Base-by-base conservation (phyloP, 2,888 invertebrate species). In the Agrenia bidenticulata region DNA sequence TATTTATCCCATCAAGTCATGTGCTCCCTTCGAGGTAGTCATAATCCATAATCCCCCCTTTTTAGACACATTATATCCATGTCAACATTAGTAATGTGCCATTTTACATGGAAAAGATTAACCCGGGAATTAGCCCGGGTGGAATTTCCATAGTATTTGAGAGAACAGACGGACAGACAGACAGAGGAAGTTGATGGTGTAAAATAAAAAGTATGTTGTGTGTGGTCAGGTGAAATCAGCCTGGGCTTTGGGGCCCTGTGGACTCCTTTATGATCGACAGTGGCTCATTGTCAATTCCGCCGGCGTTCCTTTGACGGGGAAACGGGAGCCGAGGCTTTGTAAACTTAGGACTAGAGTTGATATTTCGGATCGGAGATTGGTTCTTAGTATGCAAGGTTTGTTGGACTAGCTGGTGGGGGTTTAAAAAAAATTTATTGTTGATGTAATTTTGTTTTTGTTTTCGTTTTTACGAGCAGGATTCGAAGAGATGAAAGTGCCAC, bases 1-100 rank as follows among this genome's bases (percentile, higher is more conserved):
- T 86, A 85, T 77, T 83, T 96, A 90, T 79, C 96, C 96, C 0
- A 84, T 96, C 5, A 96, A 96, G 82, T 95, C 95, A 0, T 95
- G 95, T 80, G 92, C 87, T 0, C 87, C 89, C 7, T 89, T 88
- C 77, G 85, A 88, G 81, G 84, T 90, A 11, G 11, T 32, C 32
- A 32, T 32, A 32, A 32, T 32, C 32, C 32, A 7, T 32, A 32
- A n/a, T n/a, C n/a, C n/a, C n/a, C n/a, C n/a, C n/a, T n/a, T n/a
- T n/a, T n/a, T n/a, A n/a, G n/a, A n/a, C n/a, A n/a, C n/a, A n/a
- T n/a, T n/a, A n/a, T n/a, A n/a, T n/a, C n/a, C n/a, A n/a, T n/a
- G n/a, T n/a, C n/a, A n/a, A n/a, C n/a, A n/a, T n/a, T n/a, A n/a
- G n/a, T n/a, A n/a, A n/a, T n/a, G n/a, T n/a, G n/a, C n/a, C n/a